These are phyloP conservation scores for Epirrhoe alternata DNA, from an alignment of 2,888 invertebrate species.

Conservation along the genomic window DNA sequence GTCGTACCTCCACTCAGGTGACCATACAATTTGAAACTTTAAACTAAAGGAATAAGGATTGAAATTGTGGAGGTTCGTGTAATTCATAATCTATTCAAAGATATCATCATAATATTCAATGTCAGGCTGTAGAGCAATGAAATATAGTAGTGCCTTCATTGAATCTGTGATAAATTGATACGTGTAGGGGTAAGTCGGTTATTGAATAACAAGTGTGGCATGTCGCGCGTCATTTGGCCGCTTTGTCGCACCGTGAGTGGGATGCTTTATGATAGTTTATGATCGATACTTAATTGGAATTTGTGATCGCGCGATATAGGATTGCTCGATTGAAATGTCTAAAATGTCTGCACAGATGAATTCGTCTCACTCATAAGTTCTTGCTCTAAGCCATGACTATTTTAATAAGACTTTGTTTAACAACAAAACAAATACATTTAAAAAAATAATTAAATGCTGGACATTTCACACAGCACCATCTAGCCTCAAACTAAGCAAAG, in stretches of 20 bases:
- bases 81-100: conserved; percentile 56
- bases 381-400: no score
- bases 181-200: conserved; percentile 70
- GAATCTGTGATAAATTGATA: conserved; percentile 84
- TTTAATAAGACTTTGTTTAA: no score
- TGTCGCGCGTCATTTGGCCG: conserved; percentile 55
- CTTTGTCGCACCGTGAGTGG: conserved; percentile 37
- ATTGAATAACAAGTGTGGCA: conserved; percentile 83
- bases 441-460: no score
- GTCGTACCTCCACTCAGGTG: conserved; percentile 40
- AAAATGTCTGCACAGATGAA: not conserved
- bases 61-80: conserved; percentile 20
- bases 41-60: not conserved
- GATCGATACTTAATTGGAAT: conserved; percentile 43
- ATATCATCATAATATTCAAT: conserved; percentile 60
- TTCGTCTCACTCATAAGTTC: no score
- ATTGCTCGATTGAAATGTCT: not conserved
- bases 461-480: no score
- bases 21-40: conserved; percentile 32
- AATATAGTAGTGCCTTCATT: conserved; percentile 84
- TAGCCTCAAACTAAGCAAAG: no score
- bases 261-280: conserved; percentile 34
- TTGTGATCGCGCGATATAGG: conserved; percentile 39
- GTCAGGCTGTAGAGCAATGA: conserved; percentile 76
- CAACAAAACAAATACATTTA: no score